A percentile compares a stretch with the other conserved stretches of the same genome.
phyloP scores from a whole-genome alignment of 53 echinoderm and acorn worm species.

The Hippasteria phrygiana region DNA sequence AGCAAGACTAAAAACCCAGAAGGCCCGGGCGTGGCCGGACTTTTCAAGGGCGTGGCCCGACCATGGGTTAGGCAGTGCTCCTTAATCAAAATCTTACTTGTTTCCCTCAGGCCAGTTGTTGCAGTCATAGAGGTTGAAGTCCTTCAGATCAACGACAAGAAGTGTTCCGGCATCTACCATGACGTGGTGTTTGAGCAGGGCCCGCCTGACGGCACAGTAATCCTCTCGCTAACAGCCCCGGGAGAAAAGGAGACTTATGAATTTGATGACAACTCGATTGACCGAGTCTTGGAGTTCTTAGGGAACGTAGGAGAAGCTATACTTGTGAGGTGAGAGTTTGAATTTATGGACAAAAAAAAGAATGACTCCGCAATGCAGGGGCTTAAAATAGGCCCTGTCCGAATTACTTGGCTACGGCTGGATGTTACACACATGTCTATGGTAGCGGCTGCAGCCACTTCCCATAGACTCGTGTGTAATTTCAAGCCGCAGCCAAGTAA shows the following conservation, averaged over 20 bases:
- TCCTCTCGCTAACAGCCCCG: conserved; percentile 68
- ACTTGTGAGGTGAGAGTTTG: conserved; percentile 77
- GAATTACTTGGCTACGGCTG: no score
- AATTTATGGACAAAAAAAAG: no score
- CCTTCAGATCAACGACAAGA: conserved; percentile 81
- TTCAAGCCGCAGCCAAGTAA: no score
- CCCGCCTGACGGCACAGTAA: conserved; percentile 85
- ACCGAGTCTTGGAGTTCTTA: conserved; percentile 70
- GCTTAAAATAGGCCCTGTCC: no score
- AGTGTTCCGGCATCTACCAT: conserved; percentile 75
- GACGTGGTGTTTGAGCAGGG: conserved; percentile 96
- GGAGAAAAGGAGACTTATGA: conserved; percentile 45
- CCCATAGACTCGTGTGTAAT: no score
- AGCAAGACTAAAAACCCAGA: no score
- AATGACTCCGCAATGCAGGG: no score
- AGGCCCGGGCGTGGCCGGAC: no score
- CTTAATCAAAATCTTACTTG: neutral
- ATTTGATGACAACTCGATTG: conserved; percentile 81
- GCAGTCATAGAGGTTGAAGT: conserved; percentile 85
- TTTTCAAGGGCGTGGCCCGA: no score
- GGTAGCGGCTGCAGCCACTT: no score
- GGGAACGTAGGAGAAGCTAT: conserved; percentile 77
- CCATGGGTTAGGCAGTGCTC: no score
- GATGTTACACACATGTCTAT: no score
- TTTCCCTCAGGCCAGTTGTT: conserved; percentile 79